Base-by-base conservation (phyloP, 2,888 invertebrate species). In the Pyrochroa serraticornis region DNA sequence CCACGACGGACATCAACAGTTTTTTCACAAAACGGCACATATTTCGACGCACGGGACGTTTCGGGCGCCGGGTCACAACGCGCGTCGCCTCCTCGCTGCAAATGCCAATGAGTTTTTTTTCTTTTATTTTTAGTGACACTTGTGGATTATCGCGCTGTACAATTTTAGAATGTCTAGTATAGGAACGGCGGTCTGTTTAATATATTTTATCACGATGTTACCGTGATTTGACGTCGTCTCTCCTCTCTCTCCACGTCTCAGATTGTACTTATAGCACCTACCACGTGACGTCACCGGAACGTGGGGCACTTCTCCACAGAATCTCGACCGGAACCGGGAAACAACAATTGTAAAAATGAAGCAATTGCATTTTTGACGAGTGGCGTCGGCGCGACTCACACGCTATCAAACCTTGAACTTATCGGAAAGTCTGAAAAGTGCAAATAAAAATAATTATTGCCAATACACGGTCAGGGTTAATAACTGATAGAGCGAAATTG, bases 51-150 rank as follows among this genome's bases (percentile, higher is more conserved):
- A 12, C 41, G 30, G 37, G 44, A 22, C 22, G 34, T 31, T 46
- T 46, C 46, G 45, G 46, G 53, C 53, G 30, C 14, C 48, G 22
- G 14, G 22, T 22, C 22, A 22, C 22, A 22, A 22, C 22, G 22
- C 22, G 43, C 43, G 38, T n/a, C 38, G 38, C 38, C 12, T 13
- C 57, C 39, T 38, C 9, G 30, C 12, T 53, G 33, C 43, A 48
- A 58, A 53, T 45, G 54, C 59, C 59, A 59, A 39, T 34, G 50
- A 49, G 22, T 22, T 22, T 54, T 50, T 54, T 59, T 59, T 49
- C 37, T 34, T 59, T 53, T 59, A 59, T 59, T 59, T 59, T 59
- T 59, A 59, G 59, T 59, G 59, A 48, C 59, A 59, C 59, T 59
- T 59, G 59, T 59, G 54, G 59, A 59, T 59, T 59, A 53, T 59